Evolutionary conservation across 2,113 vertebrate species (phyloP).

Genomic region (Glaucomys volans): DNA sequence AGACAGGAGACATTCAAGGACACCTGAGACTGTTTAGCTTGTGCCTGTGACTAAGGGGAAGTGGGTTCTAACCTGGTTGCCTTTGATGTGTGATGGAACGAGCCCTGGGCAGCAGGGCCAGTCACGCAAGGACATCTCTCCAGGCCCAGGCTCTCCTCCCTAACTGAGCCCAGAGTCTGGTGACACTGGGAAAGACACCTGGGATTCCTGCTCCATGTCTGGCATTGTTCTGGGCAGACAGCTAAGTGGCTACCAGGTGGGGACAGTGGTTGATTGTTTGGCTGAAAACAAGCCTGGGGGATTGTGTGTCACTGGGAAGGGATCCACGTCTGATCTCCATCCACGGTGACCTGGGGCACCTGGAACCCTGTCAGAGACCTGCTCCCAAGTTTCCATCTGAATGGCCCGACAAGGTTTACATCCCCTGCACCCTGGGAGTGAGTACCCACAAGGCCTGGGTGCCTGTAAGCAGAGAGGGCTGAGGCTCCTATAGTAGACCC

Average conservation of each 20-base stretch:
- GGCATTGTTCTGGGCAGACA: constrained; percentile 67
- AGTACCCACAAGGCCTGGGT: constrained; percentile 77
- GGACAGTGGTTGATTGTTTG: constrained; percentile 88
- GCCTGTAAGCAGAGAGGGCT: constrained; percentile 69
- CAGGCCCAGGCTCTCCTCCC: not conserved
- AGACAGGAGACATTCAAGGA: not conserved
- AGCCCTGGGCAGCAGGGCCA: not conserved
- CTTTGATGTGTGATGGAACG: constrained; percentile 20
- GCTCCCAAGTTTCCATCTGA: constrained; percentile 87
- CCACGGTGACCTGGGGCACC: constrained; percentile 82
- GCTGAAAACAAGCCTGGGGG: constrained; percentile 84
- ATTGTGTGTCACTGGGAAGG: constrained; percentile 86
- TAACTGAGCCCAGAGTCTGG: not conserved
- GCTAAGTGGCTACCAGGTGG: not conserved
- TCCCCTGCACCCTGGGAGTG: constrained; percentile 80
- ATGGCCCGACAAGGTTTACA: constrained; percentile 88
- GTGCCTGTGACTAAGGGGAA: not conserved
- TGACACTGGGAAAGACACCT: constrained; percentile 45
- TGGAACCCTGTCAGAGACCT: constrained; percentile 86
- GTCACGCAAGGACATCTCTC: not conserved
- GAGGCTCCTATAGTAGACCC: constrained; percentile 44
- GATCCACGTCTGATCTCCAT: constrained; percentile 83
- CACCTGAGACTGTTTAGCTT: constrained; percentile 30
- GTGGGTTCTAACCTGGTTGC: not conserved
- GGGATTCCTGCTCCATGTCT: not conserved